These are phyloP conservation scores for Drosophila sturtevanti DNA, from an alignment of 1,140 invertebrate genomes.

Conservation along the genomic window DNA sequence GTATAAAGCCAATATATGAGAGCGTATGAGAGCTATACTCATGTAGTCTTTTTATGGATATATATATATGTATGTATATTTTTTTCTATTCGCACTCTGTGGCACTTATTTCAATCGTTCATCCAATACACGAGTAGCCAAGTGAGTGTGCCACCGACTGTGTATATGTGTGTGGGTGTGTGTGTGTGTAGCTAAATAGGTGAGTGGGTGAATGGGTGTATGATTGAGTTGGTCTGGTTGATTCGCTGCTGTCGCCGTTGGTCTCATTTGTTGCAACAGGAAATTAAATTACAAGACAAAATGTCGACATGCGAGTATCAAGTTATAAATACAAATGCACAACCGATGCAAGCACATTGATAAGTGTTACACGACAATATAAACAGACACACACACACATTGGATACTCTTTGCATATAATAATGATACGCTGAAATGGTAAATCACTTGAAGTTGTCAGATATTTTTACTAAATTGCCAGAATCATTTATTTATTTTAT, in stretches of 20 bases:
- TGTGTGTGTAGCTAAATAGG: not conserved
- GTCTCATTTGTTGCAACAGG: conserved; percentile 25
- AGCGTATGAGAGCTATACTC: not conserved
- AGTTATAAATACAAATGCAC: conserved; percentile 64
- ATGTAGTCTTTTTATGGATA: not conserved
- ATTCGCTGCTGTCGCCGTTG: conserved; percentile 7
- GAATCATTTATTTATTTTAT: too few relatives aligned
- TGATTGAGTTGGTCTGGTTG: conserved; percentile 5
- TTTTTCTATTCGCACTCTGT: not conserved
- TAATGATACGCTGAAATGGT: not conserved
- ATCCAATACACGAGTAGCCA: not conserved
- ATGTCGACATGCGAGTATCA: conserved; percentile 57
- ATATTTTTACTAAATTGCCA: not conserved
- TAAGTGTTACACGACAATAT: not conserved
- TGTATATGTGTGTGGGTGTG: not conserved
- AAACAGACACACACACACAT: conserved; percentile 6
- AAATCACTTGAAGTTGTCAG: not conserved
- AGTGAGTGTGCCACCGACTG: not conserved
- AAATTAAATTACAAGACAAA: conserved; percentile 77
- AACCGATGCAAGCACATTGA: not conserved
- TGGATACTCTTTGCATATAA: not conserved
- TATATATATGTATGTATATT: not conserved
- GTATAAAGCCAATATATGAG: not conserved
- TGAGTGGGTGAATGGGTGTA: conserved; percentile 12
- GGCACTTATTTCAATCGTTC: not conserved